phyloP scores from a whole-genome alignment of 2,888 invertebrate species.

The Nomada hirtipes region DNA sequence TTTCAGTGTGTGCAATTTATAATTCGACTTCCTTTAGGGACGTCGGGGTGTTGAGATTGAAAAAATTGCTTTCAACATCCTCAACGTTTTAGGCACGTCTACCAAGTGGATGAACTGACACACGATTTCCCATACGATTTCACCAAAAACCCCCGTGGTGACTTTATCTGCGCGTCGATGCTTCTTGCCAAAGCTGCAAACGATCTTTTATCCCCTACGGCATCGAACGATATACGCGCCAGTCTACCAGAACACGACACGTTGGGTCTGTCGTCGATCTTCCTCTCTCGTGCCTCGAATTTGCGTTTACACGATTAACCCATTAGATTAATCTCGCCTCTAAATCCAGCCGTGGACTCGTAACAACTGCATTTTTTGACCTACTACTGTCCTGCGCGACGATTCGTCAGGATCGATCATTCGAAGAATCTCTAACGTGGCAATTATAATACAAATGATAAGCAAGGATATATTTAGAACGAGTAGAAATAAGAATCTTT shows the following conservation, averaged over 20 bases:
- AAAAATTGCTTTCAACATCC: not conserved
- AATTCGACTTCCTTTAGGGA: too few relatives aligned
- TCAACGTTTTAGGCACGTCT: not conserved
- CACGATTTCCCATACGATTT: conserved; percentile 17
- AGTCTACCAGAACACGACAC: conserved; percentile 57
- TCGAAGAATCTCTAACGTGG: not conserved
- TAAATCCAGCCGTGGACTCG: conserved; percentile 35
- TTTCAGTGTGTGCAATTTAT: too few relatives aligned
- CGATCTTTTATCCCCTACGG: conserved; percentile 54
- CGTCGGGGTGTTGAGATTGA: not conserved
- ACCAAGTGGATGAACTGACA: not conserved
- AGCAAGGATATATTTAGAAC: too few relatives aligned
- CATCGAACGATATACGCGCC: conserved; percentile 30
- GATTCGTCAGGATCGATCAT: conserved; percentile 6
- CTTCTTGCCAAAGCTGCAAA: conserved; percentile 18
- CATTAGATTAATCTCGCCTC: conserved; percentile 74
- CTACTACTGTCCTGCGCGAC: not conserved
- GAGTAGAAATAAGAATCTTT: too few relatives aligned
- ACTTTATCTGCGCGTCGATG: conserved; percentile 9
- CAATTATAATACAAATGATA: not conserved
- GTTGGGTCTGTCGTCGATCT: conserved; percentile 71
- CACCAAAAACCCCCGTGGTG: not conserved
- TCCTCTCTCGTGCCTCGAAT: conserved; percentile 55
- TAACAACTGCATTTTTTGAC: conserved; percentile 44
- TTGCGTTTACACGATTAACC: conserved; percentile 71